Evolutionary conservation across 2,113 vertebrate species (phyloP).

Genomic region (Pseudorasbora parva): DNA sequence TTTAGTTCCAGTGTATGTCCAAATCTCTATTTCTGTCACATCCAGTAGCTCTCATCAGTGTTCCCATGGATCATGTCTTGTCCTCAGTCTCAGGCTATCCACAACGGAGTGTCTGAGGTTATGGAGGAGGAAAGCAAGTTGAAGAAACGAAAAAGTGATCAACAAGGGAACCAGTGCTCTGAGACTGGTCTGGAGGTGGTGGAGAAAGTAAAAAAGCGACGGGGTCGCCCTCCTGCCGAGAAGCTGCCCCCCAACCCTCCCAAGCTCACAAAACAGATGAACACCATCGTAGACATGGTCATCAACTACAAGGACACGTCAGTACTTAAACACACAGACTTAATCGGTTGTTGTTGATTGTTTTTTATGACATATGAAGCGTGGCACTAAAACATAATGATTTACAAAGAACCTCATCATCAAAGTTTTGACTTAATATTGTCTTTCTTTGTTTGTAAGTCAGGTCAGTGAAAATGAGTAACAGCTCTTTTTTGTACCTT

Average conservation of each 20-base stretch:
- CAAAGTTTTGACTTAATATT: background rate
- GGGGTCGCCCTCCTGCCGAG: constrained; percentile 94
- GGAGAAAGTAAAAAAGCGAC: constrained; percentile 93
- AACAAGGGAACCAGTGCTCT: constrained; percentile 84
- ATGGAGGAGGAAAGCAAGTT: constrained; percentile 95
- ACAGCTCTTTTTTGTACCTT: background rate
- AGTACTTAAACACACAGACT: constrained; percentile 51
- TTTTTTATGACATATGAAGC: background rate
- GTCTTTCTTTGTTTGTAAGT: background rate
- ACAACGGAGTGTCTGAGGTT: constrained; percentile 91
- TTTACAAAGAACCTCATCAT: background rate
- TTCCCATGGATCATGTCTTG: constrained; percentile 41
- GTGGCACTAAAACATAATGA: background rate
- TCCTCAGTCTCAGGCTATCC: constrained; percentile 79
- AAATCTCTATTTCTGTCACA: constrained; percentile 16
- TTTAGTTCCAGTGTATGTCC: background rate
- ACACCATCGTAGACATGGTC: constrained; percentile 96
- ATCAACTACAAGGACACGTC: constrained; percentile 98
- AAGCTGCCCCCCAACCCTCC: constrained; percentile 96
- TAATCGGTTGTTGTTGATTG: background rate
- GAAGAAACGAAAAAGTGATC: constrained; percentile 92
- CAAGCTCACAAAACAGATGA: constrained; percentile 94
- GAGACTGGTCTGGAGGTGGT: constrained; percentile 80
- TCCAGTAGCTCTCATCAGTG: constrained; percentile 24
- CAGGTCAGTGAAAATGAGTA: background rate